Evolutionary conservation across 2,797 vertebrate species (phyloP).

Genomic region (Enteromius trimaculatus): DNA sequence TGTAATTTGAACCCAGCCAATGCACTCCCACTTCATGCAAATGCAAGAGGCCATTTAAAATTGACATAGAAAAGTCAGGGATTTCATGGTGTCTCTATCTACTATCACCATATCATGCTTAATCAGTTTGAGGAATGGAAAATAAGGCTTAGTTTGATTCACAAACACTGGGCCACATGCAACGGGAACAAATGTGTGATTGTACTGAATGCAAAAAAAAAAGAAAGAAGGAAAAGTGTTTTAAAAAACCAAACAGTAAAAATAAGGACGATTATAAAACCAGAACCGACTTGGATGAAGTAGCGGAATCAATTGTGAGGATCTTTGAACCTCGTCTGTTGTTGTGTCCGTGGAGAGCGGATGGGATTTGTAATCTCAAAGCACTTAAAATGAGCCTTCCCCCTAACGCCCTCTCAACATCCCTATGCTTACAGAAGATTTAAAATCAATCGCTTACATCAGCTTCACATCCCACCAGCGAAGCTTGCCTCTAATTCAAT

Average conservation of each 20-base stretch:
- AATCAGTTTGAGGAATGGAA: not conserved
- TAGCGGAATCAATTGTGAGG: not conserved
- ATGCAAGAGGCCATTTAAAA: not conserved
- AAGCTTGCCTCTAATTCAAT: constrained; percentile 48
- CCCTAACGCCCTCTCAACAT: constrained; percentile 11
- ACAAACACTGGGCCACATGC: not conserved
- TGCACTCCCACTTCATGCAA: constrained; percentile 6
- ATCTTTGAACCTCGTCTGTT: constrained; percentile 7
- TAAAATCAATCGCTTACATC: constrained; percentile 28
- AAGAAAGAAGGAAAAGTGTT: no score
- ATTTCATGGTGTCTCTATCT: not conserved
- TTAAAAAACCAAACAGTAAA: not conserved
- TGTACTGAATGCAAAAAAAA: not conserved
- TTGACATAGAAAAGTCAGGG: not conserved
- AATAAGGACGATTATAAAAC: not conserved
- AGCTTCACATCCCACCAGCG: constrained; percentile 24
- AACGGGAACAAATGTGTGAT: not conserved
- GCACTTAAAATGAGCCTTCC: constrained; percentile 10
- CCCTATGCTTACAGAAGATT: constrained; percentile 33
- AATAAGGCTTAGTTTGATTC: not conserved
- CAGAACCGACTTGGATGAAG: not conserved
- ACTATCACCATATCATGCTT: not conserved
- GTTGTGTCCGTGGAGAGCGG: constrained; percentile 21
- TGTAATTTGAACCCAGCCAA: constrained; percentile 20
- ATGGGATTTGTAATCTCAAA: constrained; percentile 41